Percentiles rank a stretch among this genome's conserved stretches.
Conservation (phyloP, 2,113 vertebrate species). For the Tyrannus savana region DNA sequence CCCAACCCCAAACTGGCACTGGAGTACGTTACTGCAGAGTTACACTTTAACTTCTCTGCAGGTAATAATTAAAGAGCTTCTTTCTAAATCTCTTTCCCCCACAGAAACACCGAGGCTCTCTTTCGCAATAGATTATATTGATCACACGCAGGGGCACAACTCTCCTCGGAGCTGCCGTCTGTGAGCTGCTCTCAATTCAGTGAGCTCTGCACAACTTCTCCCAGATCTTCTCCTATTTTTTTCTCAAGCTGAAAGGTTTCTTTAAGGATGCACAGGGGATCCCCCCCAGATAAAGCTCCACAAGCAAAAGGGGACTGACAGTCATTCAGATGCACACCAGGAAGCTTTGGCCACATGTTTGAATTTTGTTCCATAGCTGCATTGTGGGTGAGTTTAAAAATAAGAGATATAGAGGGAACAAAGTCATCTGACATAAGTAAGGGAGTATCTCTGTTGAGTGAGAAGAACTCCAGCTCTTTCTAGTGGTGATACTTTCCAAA, state of each 20-base stretch:
- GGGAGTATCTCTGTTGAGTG: accelerated
- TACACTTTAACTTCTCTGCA: constrained; percentile 58
- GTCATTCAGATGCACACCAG: not conserved
- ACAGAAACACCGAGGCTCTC: not conserved
- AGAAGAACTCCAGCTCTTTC: not conserved
- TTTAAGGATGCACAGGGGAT: not conserved
- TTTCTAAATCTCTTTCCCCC: constrained; percentile 39
- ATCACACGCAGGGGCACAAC: not conserved
- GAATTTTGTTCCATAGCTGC: not conserved
- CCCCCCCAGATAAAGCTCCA: not conserved
- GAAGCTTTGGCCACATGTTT: not conserved
- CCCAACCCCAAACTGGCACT: not conserved
- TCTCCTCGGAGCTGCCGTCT: not conserved
- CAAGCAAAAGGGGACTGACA: not conserved
- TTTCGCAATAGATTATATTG: constrained; percentile 12
- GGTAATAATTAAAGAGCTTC: constrained; percentile 71
- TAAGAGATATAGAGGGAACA: not conserved
- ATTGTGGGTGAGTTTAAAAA: not conserved
- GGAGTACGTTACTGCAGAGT: constrained; percentile 40
- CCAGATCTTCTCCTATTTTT: not conserved
- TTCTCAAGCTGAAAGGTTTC: not conserved
- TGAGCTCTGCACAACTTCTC: accelerated
- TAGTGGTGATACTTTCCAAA: not conserved
- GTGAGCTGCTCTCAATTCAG: not conserved
- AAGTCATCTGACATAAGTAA: not conserved